Base-by-base conservation (phyloP, 2,888 invertebrate species). In the Drosophila paramelanica region DNA sequence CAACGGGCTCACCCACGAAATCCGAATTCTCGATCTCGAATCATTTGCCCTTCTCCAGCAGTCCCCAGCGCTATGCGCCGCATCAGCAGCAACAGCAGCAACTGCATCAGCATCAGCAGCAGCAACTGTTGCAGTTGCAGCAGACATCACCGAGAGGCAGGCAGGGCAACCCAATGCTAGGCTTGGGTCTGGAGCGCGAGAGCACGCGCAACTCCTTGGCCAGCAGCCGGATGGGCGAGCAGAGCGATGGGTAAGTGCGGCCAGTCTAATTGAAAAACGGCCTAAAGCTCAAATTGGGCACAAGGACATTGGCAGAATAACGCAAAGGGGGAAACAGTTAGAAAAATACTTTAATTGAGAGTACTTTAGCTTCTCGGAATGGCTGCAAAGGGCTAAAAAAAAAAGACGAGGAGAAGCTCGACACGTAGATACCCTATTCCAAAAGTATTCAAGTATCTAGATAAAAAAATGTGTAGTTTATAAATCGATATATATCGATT, bases 1-100 rank as follows among this genome's bases (percentile, higher is more conserved):
- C 91, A 20, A 91, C 91, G 0, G 86, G 80, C 14, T 91, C 92
- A 3, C 91, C 90, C 27, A 91, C 91, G 14, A 92, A 90, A 77
- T 91, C 91, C 45, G 91, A 91, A 73, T 81, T 91, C 58, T 92
- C 91, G 20, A 83, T 88, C 56, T 77, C 87, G 13, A 90, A 89
- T 71, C 83, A 91, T 47, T 55, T 88, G 60, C 79, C 86, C 42
- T 90, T 85, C 57, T 76, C 84, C 11, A 74, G 78, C 69, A 88
- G 82, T 53, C 87, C 89, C 0, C 89, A 82, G 46, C 87, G 90
- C 4, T 78, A 84, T 61, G 60, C 61, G 17, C 45, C 72, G 39
- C 83, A 76, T 25, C 75, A 72, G 14, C 76, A 72, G n/a, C 62
- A 73, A 8, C 69, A 53, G 5, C 77, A 72, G 5, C 71, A 53